A percentile compares a stretch with the other conserved stretches of the same genome.
Conservation (phyloP, 2,888 invertebrate genomes). For the Diarsia mendica region DNA sequence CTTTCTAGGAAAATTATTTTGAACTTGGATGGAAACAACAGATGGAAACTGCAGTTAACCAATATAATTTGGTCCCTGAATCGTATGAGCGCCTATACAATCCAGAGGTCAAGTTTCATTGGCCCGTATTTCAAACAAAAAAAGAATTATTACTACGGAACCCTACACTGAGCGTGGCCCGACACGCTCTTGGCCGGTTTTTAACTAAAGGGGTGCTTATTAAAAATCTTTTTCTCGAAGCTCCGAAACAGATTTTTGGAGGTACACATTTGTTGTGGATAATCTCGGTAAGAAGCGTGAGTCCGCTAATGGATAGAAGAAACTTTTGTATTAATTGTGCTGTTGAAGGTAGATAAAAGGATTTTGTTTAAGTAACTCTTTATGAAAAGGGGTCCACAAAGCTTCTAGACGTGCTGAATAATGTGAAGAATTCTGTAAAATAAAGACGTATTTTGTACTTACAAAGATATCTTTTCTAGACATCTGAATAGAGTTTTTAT, state of each 20-base stretch:
- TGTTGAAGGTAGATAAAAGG: conserved; percentile 15
- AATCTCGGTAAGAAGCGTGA: conserved; percentile 49
- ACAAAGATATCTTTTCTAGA: neutral
- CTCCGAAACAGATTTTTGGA: conserved; percentile 69
- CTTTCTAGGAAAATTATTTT: too few species aligned
- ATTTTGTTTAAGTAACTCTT: conserved; percentile 17
- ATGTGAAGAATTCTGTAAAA: neutral
- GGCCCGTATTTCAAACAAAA: too few species aligned
- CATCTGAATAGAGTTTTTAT: neutral
- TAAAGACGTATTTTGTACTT: neutral
- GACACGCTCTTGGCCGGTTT: too few species aligned
- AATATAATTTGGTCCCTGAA: too few species aligned
- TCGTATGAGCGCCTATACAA: too few species aligned
- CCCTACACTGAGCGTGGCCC: too few species aligned
- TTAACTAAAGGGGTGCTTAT: conserved; percentile 66
- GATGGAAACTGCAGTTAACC: too few species aligned
- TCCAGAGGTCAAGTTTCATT: too few species aligned
- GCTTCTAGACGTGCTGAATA: neutral
- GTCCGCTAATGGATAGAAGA: conserved; percentile 41
- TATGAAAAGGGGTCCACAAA: neutral
- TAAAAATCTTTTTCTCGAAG: conserved; percentile 53
- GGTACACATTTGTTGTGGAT: conserved; percentile 56
- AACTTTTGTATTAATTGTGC: conserved; percentile 36
- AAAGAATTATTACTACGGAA: too few species aligned
- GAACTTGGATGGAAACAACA: too few species aligned